Evolutionary conservation across 2,888 invertebrate species (phyloP), one percentile per base, ranked within the genome.

Genomic region (Hydraecia micacea): DNA sequence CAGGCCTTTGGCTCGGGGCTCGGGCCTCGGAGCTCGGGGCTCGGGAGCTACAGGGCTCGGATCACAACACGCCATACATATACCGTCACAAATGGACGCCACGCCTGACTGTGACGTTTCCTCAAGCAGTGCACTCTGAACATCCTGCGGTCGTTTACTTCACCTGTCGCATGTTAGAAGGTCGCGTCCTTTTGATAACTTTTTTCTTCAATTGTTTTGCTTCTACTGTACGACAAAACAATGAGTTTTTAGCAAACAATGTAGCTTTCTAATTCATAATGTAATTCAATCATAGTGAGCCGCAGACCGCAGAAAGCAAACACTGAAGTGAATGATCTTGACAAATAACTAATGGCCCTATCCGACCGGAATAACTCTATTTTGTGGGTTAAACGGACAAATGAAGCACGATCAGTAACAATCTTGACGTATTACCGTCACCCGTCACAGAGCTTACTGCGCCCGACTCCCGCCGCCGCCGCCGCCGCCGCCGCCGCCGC

Each of bases 391-490:
- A 28, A 62, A n/a, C 18, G 25, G 25, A 49, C 62, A 70, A 82
- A 77, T 82, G 65, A 71, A 67, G 60, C 73, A 52, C 73, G 66
- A 70, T 67, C 70, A 52, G 69, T 63, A 62, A 73, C 66, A 73
- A 73, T 67, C 52, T 77, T 77, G 77, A 81, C 46, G 55, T 73
- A 73, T 63, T 21, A 21, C 62, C 25, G 49, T 55, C 46, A 39
- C 62, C 67, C 71, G 55, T 39, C 68, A n/a, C 46, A 39, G 70
- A 39, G 75, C 65, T 63, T 25, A 66, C 39, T 32, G 65, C n/a
- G 36, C 32, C n/a, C 58, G 62, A 4, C 25, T 18, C 28, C 21
- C 7, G 25, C 7, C 28, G 1, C 49, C 3, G 36, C 3, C 36
- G 36, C 36, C n/a, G n/a, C n/a, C n/a, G n/a, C n/a, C n/a, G n/a